A percentile compares a stretch with the other conserved stretches of the same genome.
These are phyloP conservation scores for Allygus modestus DNA, from an alignment of 2,888 invertebrate species.

Conservation along the genomic window DNA sequence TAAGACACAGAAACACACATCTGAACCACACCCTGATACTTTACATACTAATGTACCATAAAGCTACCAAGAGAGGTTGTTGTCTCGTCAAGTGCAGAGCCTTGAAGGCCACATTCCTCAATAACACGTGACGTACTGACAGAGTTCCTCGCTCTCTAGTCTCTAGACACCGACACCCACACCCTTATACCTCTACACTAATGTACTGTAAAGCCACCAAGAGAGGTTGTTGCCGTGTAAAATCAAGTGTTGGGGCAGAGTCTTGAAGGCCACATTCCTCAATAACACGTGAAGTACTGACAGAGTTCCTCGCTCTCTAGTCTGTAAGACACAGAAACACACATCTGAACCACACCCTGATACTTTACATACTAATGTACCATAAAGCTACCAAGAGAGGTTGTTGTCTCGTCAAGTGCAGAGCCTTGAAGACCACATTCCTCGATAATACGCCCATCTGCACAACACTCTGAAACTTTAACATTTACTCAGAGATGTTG, in stretches of 20 bases:
- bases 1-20: background rate
- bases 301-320: background rate
- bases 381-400: background rate
- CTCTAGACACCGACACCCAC: background rate
- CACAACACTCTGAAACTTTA: no score
- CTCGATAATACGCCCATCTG: background rate
- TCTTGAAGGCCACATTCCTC: background rate
- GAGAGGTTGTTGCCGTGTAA: background rate
- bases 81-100: background rate
- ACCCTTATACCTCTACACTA: no score
- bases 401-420: background rate
- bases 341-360: no score
- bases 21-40: background rate
- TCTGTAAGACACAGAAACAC: background rate
- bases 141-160: background rate
- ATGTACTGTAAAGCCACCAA: no score
- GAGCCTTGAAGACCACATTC: background rate
- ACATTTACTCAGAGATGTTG: background rate
- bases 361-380: no score
- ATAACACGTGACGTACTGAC: background rate
- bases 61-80: background rate
- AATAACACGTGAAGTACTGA: background rate
- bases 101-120: background rate
- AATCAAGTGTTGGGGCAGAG: background rate
- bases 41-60: no score